These are phyloP conservation scores for Lynx canadensis DNA, from an alignment of 2,113 vertebrate species.

Conservation along the genomic window DNA sequence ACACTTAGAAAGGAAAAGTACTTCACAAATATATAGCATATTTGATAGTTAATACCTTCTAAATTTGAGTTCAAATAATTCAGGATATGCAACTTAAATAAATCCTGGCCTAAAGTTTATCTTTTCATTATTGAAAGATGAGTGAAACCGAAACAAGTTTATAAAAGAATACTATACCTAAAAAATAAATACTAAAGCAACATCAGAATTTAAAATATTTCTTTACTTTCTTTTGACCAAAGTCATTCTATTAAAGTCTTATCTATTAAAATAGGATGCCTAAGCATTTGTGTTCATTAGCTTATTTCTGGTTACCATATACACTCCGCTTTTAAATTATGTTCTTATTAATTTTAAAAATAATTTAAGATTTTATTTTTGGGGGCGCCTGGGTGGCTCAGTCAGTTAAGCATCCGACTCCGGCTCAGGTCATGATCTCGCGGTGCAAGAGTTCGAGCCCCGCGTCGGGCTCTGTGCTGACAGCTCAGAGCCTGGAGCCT, in stretches of 20 bases:
- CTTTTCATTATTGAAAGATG: not conserved
- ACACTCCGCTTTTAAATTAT: conserved; percentile 25
- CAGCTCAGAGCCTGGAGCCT: not conserved
- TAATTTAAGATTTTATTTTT: too few species aligned
- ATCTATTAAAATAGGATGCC: not conserved
- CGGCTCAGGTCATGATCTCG: too few species aligned
- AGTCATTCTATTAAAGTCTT: not conserved
- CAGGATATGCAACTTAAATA: not conserved
- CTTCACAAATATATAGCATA: not conserved
- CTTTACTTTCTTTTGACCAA: conserved; percentile 21
- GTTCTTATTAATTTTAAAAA: not conserved
- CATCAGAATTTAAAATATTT: conserved; percentile 7
- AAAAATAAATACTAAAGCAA: conserved; percentile 29
- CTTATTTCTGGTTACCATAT: not conserved
- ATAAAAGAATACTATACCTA: not conserved
- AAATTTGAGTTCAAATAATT: conserved; percentile 9
- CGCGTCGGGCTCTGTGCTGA: too few species aligned
- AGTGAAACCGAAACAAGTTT: conserved; percentile 1
- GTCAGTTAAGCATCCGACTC: too few species aligned
- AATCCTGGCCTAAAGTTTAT: not conserved
- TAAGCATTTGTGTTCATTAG: conserved; percentile 11
- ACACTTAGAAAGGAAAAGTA: not conserved
- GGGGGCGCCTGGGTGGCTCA: not conserved
- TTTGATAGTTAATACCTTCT: conserved; percentile 21
- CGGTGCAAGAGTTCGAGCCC: too few species aligned